Base-by-base conservation (phyloP, 2,113 vertebrate species). In the Seriola aureovittata region DNA sequence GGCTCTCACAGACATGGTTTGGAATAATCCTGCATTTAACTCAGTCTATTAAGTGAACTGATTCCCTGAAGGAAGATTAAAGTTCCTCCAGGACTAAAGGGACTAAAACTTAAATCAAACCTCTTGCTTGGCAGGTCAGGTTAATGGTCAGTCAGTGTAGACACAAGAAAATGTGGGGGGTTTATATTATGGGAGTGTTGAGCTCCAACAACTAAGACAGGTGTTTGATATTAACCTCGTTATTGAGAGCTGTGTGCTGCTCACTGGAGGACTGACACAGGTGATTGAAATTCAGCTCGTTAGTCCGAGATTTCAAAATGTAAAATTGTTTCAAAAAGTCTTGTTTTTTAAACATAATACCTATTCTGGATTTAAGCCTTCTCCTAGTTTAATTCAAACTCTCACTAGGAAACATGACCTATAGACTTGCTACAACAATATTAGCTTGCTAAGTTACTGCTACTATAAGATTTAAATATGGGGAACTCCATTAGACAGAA, bases 371-470 rank as follows among this genome's bases (percentile, higher is more conserved):
- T 57, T 21, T 14, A 29, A 19, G 12, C 6, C 1, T 8, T 34
- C n/a, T 60, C n/a, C 32, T 32, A 42, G 9, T 55, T 57, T 36
- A 11, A 60, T 68, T 76, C 1, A 67, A 63, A 55, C 9, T 48
- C 36, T 71, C 25, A 32, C 12, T 12, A 44, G 46, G 48, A 50
- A 57, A 80, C 75, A 52, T 21, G n/a, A 2, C 52, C 50, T 42
- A 58, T 17, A 34, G 3, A 48, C 57, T 66, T 66, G 71, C 76
- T 80, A 76, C 55, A 0, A 11, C 50, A 65, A 70, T 16, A 46
- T 50, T 36, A 62, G 66, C 21, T 59, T 75, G 32, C 46, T 67
- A 54, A 38, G 16, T 71, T 12, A 62, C 8, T 3, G 13, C 71
- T 60, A 46, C 62, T 21, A 34, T 58, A 0, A 16, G 12, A 71